Evolutionary conservation across 2,888 invertebrate genomes (phyloP).

Genomic region (Chymomyza fuscimana): DNA sequence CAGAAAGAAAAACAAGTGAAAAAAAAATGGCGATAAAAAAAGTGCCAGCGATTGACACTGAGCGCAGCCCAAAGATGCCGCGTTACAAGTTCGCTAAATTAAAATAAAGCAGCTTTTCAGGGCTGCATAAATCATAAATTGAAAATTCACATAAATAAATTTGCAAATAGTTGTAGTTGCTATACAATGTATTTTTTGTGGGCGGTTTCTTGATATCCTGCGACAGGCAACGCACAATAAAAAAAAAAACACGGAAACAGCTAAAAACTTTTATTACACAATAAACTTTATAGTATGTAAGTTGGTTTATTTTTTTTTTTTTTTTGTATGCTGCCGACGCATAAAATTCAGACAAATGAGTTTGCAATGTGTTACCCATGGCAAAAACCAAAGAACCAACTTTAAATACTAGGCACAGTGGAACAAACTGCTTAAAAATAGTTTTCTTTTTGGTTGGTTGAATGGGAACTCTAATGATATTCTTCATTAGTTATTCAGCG

Average conservation of each 20-base stretch:
- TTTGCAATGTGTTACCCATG: conserved; percentile 1
- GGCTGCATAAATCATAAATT: conserved; percentile 34
- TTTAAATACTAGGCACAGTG: background rate
- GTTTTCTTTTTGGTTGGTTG: background rate
- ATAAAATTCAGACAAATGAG: conserved; percentile 32
- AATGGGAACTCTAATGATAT: too few relatives aligned
- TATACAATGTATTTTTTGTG: background rate
- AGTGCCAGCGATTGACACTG: conserved; percentile 29
- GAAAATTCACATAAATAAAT: conserved; percentile 32
- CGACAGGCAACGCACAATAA: background rate
- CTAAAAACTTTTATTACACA: conserved; percentile 10
- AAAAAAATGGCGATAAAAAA: conserved; percentile 18
- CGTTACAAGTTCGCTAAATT: conserved; percentile 2
- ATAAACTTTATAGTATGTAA: background rate
- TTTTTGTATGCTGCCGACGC: conserved; percentile 13
- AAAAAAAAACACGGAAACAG: conserved; percentile 21
- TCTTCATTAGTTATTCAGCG: too few relatives aligned
- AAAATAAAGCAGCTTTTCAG: conserved; percentile 12
- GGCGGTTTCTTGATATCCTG: background rate
- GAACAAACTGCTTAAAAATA: background rate
- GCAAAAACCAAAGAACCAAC: background rate
- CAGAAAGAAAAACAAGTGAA: conserved; percentile 23
- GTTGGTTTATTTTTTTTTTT: background rate
- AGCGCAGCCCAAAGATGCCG: conserved; percentile 28
- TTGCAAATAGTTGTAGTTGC: conserved; percentile 20